Evolutionary conservation across 1,140 invertebrate species (phyloP).

Genomic region (Mycetomoellerius zeteki): DNA sequence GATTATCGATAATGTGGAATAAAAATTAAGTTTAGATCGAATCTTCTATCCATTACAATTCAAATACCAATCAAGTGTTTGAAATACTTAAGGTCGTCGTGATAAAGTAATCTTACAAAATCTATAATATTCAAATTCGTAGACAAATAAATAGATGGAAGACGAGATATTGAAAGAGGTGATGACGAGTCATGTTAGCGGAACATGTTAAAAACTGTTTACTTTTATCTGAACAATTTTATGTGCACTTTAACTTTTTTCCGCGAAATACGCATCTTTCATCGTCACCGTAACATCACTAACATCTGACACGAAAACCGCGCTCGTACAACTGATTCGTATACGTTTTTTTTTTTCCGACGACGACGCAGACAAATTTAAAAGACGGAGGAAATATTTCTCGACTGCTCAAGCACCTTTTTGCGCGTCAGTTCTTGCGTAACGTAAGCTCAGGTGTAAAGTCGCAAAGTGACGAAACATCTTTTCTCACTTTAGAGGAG

Average conservation of each 20-base stretch:
- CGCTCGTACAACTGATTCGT: background rate
- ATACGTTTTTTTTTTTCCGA: background rate
- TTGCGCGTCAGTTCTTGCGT: background rate
- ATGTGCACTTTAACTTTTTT: background rate
- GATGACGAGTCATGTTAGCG: no score
- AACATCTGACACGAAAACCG: background rate
- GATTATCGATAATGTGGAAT: no score
- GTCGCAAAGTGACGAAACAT: constrained; percentile 47
- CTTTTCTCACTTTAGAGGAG: constrained; percentile 26
- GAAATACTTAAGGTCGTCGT: no score
- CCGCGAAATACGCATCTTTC: background rate
- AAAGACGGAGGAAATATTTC: background rate
- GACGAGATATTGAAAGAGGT: no score
- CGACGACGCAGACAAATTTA: constrained; percentile 12
- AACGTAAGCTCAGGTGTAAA: constrained; percentile 23
- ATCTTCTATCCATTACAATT: no score
- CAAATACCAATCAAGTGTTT: no score
- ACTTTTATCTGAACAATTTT: background rate
- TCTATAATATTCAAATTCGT: no score
- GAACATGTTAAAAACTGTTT: background rate
- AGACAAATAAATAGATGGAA: no score
- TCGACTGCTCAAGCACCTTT: background rate
- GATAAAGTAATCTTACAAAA: no score
- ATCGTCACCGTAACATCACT: background rate
- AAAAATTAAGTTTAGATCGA: no score